These are phyloP conservation scores for Tetropium fuscum DNA, from an alignment of 2,888 invertebrate genomes.

Conservation along the genomic window DNA sequence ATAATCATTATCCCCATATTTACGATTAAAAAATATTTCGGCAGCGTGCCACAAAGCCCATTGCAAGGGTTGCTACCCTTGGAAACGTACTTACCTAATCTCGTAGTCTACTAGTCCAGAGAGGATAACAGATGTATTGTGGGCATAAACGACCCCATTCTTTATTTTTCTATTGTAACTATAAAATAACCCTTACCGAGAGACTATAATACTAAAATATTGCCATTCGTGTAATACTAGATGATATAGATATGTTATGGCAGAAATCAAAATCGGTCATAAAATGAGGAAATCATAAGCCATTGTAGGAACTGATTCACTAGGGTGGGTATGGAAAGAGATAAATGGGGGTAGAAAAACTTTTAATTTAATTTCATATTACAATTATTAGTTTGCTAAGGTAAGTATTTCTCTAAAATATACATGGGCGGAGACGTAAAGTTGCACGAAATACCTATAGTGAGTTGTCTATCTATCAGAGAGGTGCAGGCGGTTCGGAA, in stretches of 20 bases:
- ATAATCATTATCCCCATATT: slow-evolving; percentile 15
- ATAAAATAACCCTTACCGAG: slow-evolving; percentile 22
- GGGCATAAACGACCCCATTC: slow-evolving; percentile 35
- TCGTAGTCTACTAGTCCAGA: slow-evolving; percentile 47
- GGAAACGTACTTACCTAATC: slow-evolving; percentile 55
- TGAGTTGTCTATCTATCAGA: too few relatives aligned
- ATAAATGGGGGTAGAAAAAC: too few relatives aligned
- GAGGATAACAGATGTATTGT: slow-evolving; percentile 61
- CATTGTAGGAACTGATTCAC: slow-evolving; percentile 2
- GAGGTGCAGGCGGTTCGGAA: too few relatives aligned
- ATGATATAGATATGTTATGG: slow-evolving; percentile 27
- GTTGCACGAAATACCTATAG: too few relatives aligned
- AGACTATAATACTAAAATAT: slow-evolving; percentile 28
- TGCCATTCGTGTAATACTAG: slow-evolving; percentile 23
- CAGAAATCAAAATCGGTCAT: slow-evolving; percentile 18
- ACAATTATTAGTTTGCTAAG: too few relatives aligned
- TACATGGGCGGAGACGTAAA: too few relatives aligned
- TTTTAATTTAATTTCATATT: too few relatives aligned
- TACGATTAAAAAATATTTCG: slow-evolving; percentile 6
- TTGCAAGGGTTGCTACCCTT: slow-evolving; percentile 22
- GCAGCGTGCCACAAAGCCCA: slow-evolving; percentile 6
- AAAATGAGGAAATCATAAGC: slow-evolving; percentile 23
- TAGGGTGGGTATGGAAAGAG: too few relatives aligned
- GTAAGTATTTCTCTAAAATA: too few relatives aligned
- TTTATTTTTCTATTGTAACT: slow-evolving; percentile 31